Evolutionary conservation across 2,113 vertebrate genomes (phyloP), one percentile per base, ranked within the genome.

Genomic region (Chitala chitala): DNA sequence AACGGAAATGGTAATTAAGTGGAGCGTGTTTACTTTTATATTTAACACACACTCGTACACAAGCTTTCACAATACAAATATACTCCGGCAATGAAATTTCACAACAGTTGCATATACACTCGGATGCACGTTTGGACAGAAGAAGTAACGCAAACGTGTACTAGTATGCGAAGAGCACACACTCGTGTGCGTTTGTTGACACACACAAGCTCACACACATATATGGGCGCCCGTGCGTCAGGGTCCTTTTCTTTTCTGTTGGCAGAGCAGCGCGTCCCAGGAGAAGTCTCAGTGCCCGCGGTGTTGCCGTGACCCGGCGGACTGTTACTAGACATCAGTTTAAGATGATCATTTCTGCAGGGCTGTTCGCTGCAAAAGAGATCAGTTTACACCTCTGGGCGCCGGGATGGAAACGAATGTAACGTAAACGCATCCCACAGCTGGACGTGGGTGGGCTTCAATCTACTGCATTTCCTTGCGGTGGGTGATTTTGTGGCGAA

Each of bases 381-480:
- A 6, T 31, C 26, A 5, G 26, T 53, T 53, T 50, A 24, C 20
- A 29, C 48, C 50, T 7, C 50, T 2, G 29, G 48, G 13, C 24
- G 68, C 50, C 53, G 24, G n/a, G 53, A 69, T 53, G 44, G 53
- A 53, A 69, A 50, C 33, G 68, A 53, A 69, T 69, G 68, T 53
- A 50, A 69, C 68, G 29, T 69, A 31, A 69, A 69, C 26, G 36
- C 46, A 69, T 20, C 24, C 48, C 68, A 51, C 68, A 53, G 46
- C 48, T 69, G 68, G 68, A 68, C 64, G 64, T 68, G 64, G 64
- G 64, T 46, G 42, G 64, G 46, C 64, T 68, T 68, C 64, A 68
- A n/a, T n/a, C n/a, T n/a, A 46, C 40, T 68, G 40, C 64, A 68
- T 46, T 46, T 68, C 17, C 40, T 9, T 10, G 64, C 26, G 38